A percentile compares a stretch with the other conserved stretches of the same genome.
These are phyloP conservation scores for Sigmodon hispidus DNA, from an alignment of 2,113 vertebrate species.

Conservation along the genomic window DNA sequence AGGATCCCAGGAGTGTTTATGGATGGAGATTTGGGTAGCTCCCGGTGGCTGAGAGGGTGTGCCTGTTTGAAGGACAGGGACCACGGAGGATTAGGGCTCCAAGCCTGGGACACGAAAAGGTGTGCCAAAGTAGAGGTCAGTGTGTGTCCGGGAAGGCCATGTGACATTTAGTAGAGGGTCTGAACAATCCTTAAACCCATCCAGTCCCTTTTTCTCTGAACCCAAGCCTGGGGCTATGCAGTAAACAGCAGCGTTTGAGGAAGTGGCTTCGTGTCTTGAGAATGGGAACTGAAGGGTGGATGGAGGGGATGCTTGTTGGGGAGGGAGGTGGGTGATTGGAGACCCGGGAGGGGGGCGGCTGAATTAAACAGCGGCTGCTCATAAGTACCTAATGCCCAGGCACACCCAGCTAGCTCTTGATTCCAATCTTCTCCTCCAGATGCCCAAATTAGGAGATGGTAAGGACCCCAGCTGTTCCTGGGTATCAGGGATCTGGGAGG, in stretches of 20 bases:
- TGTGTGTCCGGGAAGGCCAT: background rate
- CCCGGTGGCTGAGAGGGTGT: background rate
- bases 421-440: background rate
- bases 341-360: background rate
- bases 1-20: background rate
- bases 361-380: background rate
- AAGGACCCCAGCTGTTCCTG: background rate
- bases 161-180: background rate
- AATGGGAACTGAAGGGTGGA: no score
- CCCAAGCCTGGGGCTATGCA: background rate
- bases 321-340: background rate
- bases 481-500: background rate
- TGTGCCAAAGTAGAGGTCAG: background rate
- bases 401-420: background rate
- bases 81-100: background rate
- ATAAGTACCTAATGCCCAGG: background rate
- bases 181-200: background rate
- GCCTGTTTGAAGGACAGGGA: background rate
- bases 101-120: background rate
- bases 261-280: background rate
- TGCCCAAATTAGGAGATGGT: background rate
- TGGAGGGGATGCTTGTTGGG: background rate
- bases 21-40: conserved; percentile 45
- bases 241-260: background rate
- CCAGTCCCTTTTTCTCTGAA: background rate